Conservation (phyloP, 2,888 invertebrate species). For the Salpingus planirostris region DNA sequence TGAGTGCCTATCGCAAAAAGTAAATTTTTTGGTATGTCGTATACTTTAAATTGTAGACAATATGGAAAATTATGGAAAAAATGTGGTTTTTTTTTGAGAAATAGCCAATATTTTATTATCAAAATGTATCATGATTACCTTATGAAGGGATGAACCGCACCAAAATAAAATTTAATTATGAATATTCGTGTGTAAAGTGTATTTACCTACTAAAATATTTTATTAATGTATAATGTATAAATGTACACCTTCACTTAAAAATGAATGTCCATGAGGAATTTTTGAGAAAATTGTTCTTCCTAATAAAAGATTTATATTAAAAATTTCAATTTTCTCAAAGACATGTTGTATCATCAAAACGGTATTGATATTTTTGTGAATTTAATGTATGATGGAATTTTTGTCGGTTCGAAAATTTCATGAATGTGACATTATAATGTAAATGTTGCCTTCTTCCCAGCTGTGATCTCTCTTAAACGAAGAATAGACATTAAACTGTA, state of each 20-base stretch:
- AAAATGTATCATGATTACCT: constrained; percentile 3
- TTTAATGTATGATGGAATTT: no score
- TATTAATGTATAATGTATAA: constrained; percentile 2
- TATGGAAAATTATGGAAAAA: constrained; percentile 18
- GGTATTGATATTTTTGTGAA: no score
- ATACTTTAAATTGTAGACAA: constrained; percentile 24
- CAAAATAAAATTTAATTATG: no score
- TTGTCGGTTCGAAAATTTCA: no score
- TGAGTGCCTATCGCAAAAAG: constrained; percentile 25
- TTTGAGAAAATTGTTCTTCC: not conserved
- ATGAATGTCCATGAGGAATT: not conserved
- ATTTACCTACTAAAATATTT: not conserved
- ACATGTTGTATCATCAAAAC: no score
- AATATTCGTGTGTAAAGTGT: constrained; percentile 3
- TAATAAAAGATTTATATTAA: no score
- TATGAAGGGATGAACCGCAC: no score
- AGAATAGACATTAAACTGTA: constrained; percentile 24
- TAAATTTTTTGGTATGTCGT: no score
- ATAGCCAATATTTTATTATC: constrained; percentile 10
- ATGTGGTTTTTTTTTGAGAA: constrained; percentile 16
- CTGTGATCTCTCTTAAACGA: constrained; percentile 38
- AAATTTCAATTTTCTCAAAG: no score
- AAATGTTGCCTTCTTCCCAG: constrained; percentile 40
- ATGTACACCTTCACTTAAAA: not conserved
- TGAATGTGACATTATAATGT: constrained; percentile 20